Conservation (phyloP, 2,888 invertebrate species). For the Dermolepida albohirtum region DNA sequence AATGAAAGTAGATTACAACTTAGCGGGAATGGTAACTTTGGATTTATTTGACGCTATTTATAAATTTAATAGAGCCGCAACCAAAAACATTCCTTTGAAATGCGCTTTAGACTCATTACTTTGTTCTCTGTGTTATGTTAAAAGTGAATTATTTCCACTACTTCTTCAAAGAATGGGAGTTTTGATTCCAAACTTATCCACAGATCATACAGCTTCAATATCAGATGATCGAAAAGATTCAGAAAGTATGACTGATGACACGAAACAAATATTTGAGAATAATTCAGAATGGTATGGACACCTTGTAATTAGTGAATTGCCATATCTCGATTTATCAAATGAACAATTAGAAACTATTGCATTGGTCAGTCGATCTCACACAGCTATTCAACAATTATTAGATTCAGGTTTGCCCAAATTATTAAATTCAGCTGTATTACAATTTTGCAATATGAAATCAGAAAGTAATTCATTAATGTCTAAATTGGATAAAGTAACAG, state of each 20-base stretch:
- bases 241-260: slow-evolving; percentile 78
- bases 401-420: slow-evolving; percentile 79
- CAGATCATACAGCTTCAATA: slow-evolving; percentile 68
- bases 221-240: slow-evolving; percentile 71
- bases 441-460: slow-evolving; percentile 57
- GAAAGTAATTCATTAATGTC: slow-evolving; percentile 64
- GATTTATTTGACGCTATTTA: slow-evolving; percentile 83
- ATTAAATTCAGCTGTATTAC: slow-evolving; percentile 73
- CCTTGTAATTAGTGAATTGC: slow-evolving; percentile 69
- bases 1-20: slow-evolving; percentile 71
- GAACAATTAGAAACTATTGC: slow-evolving; percentile 82
- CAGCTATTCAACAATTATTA: slow-evolving; percentile 80
- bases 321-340: slow-evolving; percentile 70
- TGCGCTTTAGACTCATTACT: slow-evolving; percentile 86
- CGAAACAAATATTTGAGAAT: slow-evolving; percentile 68
- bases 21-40: slow-evolving; percentile 77
- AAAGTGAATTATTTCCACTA: slow-evolving; percentile 80
- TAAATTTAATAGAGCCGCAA: slow-evolving; percentile 80
- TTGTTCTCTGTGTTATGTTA: slow-evolving; percentile 87
- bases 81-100: slow-evolving; percentile 80
- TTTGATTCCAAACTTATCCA: slow-evolving; percentile 66
- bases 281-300: slow-evolving; percentile 71
- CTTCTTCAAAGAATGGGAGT: slow-evolving; percentile 81
- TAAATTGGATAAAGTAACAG: slow-evolving; percentile 71
- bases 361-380: slow-evolving; percentile 83